Percentiles rank a stretch among this genome's conserved stretches.
phyloP scores from a whole-genome alignment of 1,140 invertebrate species.

The Dolichoris vasculosae region DNA sequence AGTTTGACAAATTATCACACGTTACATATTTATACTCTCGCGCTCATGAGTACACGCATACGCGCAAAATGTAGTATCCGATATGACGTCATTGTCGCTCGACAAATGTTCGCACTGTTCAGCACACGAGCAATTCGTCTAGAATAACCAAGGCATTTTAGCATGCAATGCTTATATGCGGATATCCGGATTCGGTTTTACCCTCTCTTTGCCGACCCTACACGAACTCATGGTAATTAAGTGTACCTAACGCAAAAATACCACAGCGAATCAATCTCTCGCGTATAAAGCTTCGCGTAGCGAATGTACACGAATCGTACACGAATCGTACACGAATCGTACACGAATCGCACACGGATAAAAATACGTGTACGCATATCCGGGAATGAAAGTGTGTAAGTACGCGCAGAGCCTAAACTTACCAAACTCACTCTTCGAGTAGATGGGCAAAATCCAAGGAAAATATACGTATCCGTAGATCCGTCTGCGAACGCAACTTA shows the following conservation, averaged over 20 bases:
- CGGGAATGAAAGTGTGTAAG: neutral
- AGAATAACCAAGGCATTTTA: conserved; percentile 40
- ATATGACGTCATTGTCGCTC: conserved; percentile 2
- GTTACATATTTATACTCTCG: neutral
- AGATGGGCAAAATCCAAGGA: too few species aligned
- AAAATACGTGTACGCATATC: neutral
- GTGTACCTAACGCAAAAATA: conserved; percentile 37
- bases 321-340: neutral
- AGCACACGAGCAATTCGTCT: neutral
- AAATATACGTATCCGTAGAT: neutral
- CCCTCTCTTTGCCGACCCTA: neutral
- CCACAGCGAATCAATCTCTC: conserved; percentile 32
- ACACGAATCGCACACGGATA: neutral
- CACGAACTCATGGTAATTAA: conserved; percentile 30
- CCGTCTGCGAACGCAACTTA: neutral
- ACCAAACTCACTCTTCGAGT: too few species aligned
- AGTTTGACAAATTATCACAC: neutral
- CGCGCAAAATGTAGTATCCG: neutral
- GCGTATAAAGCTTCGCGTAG: neutral
- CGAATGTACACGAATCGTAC: neutral
- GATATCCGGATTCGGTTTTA: conserved; percentile 32
- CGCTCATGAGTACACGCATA: neutral
- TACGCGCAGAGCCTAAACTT: too few species aligned
- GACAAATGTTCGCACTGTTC: neutral
- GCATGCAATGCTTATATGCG: conserved; percentile 6